Evolutionary conservation across 2,797 vertebrate genomes (phyloP).

Genomic region (Glossophaga mutica): DNA sequence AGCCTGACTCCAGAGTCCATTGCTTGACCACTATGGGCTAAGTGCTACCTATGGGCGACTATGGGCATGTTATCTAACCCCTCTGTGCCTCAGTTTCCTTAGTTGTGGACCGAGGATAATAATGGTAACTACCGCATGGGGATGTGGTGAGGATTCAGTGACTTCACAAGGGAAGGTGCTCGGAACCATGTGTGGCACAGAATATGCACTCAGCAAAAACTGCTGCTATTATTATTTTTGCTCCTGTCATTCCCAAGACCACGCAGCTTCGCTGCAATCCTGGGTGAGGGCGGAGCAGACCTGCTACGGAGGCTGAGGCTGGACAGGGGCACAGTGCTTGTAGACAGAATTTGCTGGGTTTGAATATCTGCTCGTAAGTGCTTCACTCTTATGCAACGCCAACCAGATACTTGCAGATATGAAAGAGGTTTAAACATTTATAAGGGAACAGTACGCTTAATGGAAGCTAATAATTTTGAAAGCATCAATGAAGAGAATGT

Average conservation of each 20-base stretch:
- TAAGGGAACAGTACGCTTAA: neutral
- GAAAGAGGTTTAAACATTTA: conserved; percentile 33
- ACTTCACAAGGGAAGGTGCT: neutral
- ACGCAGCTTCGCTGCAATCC: neutral
- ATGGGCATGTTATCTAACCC: neutral
- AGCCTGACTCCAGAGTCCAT: neutral
- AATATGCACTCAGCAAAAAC: neutral
- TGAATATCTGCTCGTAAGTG: neutral
- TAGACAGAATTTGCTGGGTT: neutral
- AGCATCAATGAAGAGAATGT: neutral
- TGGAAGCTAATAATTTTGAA: neutral
- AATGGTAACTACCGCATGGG: neutral
- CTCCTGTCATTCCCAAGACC: neutral
- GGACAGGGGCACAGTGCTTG: neutral
- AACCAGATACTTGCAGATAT: conserved; percentile 25
- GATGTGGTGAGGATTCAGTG: neutral
- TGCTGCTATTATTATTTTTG: neutral
- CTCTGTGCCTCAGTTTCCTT: neutral
- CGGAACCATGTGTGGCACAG: neutral
- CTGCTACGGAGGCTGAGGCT: neutral
- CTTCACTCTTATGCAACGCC: neutral
- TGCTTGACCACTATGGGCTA: neutral
- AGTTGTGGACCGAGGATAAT: neutral
- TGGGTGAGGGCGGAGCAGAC: neutral
- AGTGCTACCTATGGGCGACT: neutral